Base-by-base conservation (phyloP, 2,888 invertebrate genomes). In the Epirrhoe alternata region DNA sequence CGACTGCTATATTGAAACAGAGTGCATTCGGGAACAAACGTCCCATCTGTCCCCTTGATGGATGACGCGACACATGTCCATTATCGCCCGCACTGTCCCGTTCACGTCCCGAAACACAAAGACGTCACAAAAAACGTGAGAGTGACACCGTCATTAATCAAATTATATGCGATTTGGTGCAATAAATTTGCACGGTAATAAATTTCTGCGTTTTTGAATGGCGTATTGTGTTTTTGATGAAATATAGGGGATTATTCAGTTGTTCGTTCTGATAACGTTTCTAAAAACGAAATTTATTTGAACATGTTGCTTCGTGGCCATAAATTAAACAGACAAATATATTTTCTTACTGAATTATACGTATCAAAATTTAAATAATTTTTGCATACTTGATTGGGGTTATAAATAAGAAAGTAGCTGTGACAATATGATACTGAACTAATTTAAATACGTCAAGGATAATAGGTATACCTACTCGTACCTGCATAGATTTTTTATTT, bases 51-150 rank as follows among this genome's bases (percentile, higher is more conserved):
- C 78, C 73, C 51, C 31, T 35, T 68, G 68, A 81, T 80, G 77
- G 80, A 81, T 80, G 75, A 73, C 72, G 69, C 84, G 89, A 90
- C 92, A 92, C 88, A 86, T 92, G 92, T 90, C 91, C 90, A 89
- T 90, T 88, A 88, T 85, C 83, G 84, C 78, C 79, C 77, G 72
- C 75, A 66, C 62, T 60, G 60, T n/a, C 53, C 54, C 65, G 64
- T 38, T 8, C 33, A 38, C 56, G 61, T 52, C 58, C 59, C 61
- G 68, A 38, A 54, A 45, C 64, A 73, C 73, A 75, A 75, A 74
- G 71, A 74, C 69, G 70, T 50, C 70, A 75, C 78, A 83, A 86
- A 86, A 84, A 83, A 80, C 77, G 59, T 55, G 55, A 64, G 42
- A 73, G 75, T 70, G 84, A 84, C 83, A 81, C 77, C 64, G 80